Base-by-base conservation (phyloP, 1,140 invertebrate genomes). In the Adoxophyes honmai region DNA sequence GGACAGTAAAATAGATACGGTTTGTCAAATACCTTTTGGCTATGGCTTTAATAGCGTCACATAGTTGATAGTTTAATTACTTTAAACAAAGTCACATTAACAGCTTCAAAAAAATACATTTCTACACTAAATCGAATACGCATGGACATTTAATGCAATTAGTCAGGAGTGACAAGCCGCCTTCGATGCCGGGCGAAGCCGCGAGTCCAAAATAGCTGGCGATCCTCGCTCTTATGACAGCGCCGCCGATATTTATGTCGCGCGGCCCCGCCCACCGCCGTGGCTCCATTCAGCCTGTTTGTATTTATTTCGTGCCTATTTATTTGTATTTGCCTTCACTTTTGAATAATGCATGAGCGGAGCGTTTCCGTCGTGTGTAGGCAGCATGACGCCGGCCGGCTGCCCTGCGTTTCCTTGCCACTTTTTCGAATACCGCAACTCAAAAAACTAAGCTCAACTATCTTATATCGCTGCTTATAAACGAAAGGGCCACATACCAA, bases 301-400 rank as follows among this genome's bases (percentile, higher is more conserved):
- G 78, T 86, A 87, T 87, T 85, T 87, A 84, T 87, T 87, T 79
- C 78, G 74, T 85, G 80, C 75, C 85, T 84, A 86, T 88, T 88
- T 88, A 88, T 86, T 88, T 86, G 82, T 88, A 86, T 88, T 88
- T 84, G 81, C 73, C 71, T 79, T 78, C 68, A 73, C 76, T 74
- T 85, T 80, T 88, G 85, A 88, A 88, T 88, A 77, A 88, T 86
- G 77, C 78, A 88, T 88, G 81, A 88, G 77, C 72, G 66, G 66
- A 76, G 68, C 73, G 78, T 88, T 88, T 83, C 85, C 82, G 78
- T 70, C 74, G 79, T 86, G 81, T 82, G 85, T 85, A 88, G 82
- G 85, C 81, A 77, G 82, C 82, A 81, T 88, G 85, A 88, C 85
- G 85, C 85, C 85, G 69, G 56, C 54, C 61, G 56, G 36, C 59